These are phyloP conservation scores for Salpingus planirostris DNA, from an alignment of 2,888 invertebrate genomes.

Conservation along the genomic window DNA sequence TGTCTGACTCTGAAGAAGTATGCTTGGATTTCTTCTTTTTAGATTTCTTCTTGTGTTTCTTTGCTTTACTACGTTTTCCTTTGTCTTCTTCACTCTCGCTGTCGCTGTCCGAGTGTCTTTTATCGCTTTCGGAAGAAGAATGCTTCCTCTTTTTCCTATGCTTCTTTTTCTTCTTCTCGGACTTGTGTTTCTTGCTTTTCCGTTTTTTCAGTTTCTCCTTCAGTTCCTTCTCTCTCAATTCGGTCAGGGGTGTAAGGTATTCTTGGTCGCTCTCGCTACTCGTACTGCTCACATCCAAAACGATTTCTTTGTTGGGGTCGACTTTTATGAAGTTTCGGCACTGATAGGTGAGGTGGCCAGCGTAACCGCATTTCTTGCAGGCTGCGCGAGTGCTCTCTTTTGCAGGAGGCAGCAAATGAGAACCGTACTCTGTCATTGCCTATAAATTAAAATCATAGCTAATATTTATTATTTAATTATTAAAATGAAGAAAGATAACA, in stretches of 20 bases:
- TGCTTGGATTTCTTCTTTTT: slow-evolving; percentile 30
- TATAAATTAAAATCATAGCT: neutral
- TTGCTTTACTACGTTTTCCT: slow-evolving; percentile 23
- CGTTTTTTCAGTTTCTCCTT: slow-evolving; percentile 58
- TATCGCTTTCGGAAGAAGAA: slow-evolving; percentile 29
- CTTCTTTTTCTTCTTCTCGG: slow-evolving; percentile 42
- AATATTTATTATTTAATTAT: too few relatives aligned
- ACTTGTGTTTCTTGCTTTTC: slow-evolving; percentile 51
- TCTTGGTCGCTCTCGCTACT: slow-evolving; percentile 81
- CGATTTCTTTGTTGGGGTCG: slow-evolving; percentile 86
- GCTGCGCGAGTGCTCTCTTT: slow-evolving; percentile 77
- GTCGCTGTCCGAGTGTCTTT: slow-evolving; percentile 20
- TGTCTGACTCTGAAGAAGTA: neutral
- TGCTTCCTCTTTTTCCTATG: slow-evolving; percentile 14
- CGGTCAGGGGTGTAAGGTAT: slow-evolving; percentile 75
- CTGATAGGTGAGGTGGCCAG: slow-evolving; percentile 92
- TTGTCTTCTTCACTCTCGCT: slow-evolving; percentile 18
- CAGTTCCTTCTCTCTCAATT: slow-evolving; percentile 68
- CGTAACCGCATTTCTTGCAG: slow-evolving; percentile 93
- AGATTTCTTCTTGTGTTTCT: slow-evolving; percentile 31
- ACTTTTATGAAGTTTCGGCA: slow-evolving; percentile 93
- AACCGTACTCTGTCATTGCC: slow-evolving; percentile 32
- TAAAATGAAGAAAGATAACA: too few relatives aligned
- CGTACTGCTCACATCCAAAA: slow-evolving; percentile 89
- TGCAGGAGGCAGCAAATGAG: slow-evolving; percentile 46